Evolutionary conservation across 2,113 vertebrate species (phyloP).

Genomic region (Diphyllodes magnificus): DNA sequence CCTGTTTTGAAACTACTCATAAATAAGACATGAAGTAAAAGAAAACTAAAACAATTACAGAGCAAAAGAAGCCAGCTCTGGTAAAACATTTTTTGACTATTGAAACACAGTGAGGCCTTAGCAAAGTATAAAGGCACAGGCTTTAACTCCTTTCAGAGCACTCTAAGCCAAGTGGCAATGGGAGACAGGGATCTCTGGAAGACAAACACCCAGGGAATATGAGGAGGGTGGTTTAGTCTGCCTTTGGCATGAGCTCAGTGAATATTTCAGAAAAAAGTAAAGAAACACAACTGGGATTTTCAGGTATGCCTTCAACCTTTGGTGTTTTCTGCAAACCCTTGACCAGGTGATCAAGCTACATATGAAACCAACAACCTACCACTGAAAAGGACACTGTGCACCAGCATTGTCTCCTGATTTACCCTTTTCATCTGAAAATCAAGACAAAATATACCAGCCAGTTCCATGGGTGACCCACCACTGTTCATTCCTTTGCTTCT

Average conservation of each 20-base stretch:
- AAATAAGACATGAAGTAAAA: conserved; percentile 20
- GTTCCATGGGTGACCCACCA: not conserved
- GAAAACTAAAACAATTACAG: not conserved
- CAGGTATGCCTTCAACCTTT: not conserved
- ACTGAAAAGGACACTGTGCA: not conserved
- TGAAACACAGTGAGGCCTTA: not conserved
- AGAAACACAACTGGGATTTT: not conserved
- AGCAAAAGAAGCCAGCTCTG: not conserved
- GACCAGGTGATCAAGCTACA: not conserved
- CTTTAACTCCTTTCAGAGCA: not conserved
- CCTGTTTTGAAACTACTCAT: not conserved
- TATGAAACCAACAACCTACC: not conserved
- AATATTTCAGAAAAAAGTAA: not conserved
- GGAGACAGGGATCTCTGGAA: not conserved
- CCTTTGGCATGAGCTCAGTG: not conserved
- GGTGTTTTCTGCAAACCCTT: not conserved
- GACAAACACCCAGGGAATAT: not conserved
- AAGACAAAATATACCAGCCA: not conserved
- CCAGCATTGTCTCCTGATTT: not conserved
- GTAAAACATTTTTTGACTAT: not conserved
- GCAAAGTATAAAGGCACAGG: not conserved
- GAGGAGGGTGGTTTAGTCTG: not conserved
- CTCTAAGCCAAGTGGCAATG: not conserved
- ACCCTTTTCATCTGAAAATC: not conserved
- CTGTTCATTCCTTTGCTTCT: not conserved